Base-by-base conservation (phyloP, 2,797 vertebrate genomes). In the Cercopithecus neglectus region DNA sequence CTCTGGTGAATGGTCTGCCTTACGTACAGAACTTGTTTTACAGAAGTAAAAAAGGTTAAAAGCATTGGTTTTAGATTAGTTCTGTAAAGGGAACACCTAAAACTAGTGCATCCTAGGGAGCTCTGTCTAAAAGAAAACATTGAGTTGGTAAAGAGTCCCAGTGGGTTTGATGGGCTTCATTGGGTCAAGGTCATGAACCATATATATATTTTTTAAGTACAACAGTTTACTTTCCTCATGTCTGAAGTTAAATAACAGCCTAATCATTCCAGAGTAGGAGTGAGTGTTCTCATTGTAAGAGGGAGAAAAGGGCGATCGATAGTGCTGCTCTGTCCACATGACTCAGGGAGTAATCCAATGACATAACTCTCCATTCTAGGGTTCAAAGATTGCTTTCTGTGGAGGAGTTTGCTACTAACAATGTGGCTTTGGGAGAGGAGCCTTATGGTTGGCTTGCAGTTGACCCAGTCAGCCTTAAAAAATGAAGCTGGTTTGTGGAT, bases 121-220 rank as follows among this genome's bases (percentile, higher is more conserved):
- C 75, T 92, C 12, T 89, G 50, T 94, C 67, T 93, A 70, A 93
- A 96, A 85, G 85, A 91, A 97, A 93, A 79, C 70, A 79, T 36
- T 72, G 36, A n/a, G 41, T 61, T 82, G 39, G 19, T 89, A 91
- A 75, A 89, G 89, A 39, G 39, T 50, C 10, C 59, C 22, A 76
- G 10, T 64, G 30, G 79, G 39, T 91, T 90, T 75, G 53, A 57
- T 88, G 57, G 55, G 90, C 55, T 93, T 96, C 72, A 46, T 0
- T 85, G 57, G 64, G 16, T 39, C 46, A 84, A 64, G 28, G n/a
- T 96, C 82, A 74, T 11, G 30, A 96, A 39, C 30, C 36, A 16
- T 82, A 39, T 30, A 17, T 22, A 61, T 53, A 50, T 91, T 82
- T 92, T 78, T 17, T 75, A 83, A 79, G 33, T 59, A 28, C 11